A percentile compares a stretch with the other conserved stretches of the same genome.
Conservation (phyloP, 1,140 invertebrate species). For the Melanaphis sacchari region DNA sequence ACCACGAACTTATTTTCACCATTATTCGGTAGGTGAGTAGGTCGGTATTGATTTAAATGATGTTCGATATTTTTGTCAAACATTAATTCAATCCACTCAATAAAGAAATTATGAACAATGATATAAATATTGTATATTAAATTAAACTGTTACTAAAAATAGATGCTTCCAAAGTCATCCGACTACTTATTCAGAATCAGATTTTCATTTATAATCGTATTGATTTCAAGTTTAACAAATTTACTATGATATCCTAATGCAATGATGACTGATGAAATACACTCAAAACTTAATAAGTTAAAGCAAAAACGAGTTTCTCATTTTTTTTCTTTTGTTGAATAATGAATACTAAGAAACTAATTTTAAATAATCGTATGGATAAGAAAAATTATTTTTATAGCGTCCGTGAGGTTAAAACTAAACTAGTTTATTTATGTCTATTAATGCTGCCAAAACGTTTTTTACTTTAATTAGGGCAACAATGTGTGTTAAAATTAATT, state of each 20-base stretch:
- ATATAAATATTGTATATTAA: background rate
- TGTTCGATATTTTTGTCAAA: too few relatives aligned
- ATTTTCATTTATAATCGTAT: background rate
- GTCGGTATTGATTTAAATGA: too few relatives aligned
- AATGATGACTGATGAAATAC: background rate
- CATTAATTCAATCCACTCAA: too few relatives aligned
- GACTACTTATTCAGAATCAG: background rate
- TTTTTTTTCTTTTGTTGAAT: background rate
- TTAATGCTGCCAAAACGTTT: conserved; percentile 39
- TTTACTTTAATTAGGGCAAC: conserved; percentile 30
- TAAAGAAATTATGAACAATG: too few relatives aligned
- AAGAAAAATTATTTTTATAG: conserved; percentile 7
- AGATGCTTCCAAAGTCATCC: background rate
- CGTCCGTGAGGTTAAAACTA: background rate
- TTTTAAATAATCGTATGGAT: background rate
- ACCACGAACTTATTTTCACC: too few relatives aligned
- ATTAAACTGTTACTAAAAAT: background rate
- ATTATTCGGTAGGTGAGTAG: too few relatives aligned
- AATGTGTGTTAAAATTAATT: conserved; percentile 5
- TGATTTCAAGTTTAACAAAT: background rate
- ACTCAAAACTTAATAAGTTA: background rate
- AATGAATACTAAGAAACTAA: background rate
- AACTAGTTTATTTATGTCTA: conserved; percentile 31
- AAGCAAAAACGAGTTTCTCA: background rate
- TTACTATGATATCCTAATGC: background rate